phyloP scores from a whole-genome alignment of 2,113 vertebrate species.

The Chauna torquata region DNA sequence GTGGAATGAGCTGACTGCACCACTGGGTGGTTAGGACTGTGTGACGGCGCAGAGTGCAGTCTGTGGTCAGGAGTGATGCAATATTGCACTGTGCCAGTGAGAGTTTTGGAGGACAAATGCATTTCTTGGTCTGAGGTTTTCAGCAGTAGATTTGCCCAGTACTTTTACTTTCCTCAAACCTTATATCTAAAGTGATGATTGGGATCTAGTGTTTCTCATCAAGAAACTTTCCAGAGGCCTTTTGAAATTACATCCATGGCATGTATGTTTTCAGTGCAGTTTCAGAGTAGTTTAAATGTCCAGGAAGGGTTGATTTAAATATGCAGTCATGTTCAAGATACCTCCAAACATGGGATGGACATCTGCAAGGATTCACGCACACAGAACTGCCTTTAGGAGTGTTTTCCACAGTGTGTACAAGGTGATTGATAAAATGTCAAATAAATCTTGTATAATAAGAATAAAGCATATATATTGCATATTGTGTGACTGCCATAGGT shows the following conservation, averaged over 20 bases:
- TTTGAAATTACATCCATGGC: background rate
- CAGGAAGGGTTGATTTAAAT: background rate
- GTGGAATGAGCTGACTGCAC: background rate
- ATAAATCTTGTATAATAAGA: background rate
- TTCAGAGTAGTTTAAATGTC: background rate
- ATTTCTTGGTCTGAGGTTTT: background rate
- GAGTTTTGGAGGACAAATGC: background rate
- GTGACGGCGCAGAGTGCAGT: background rate
- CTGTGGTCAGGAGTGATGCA: background rate
- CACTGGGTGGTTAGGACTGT: background rate
- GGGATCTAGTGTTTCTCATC: background rate
- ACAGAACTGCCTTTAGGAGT: background rate
- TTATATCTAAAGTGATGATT: background rate
- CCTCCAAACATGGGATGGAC: background rate
- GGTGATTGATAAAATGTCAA: background rate
- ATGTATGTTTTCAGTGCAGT: background rate
- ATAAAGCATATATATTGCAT: background rate
- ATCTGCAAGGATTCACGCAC: background rate
- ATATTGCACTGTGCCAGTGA: rapidly evolving
- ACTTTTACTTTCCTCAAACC: background rate
- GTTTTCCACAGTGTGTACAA: background rate
- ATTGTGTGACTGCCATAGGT: background rate
- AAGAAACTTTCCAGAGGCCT: background rate
- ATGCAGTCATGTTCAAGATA: background rate
- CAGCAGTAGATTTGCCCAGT: background rate